Evolutionary conservation across 2,797 vertebrate species (phyloP).

Genomic region (Microcaecilia unicolor): DNA sequence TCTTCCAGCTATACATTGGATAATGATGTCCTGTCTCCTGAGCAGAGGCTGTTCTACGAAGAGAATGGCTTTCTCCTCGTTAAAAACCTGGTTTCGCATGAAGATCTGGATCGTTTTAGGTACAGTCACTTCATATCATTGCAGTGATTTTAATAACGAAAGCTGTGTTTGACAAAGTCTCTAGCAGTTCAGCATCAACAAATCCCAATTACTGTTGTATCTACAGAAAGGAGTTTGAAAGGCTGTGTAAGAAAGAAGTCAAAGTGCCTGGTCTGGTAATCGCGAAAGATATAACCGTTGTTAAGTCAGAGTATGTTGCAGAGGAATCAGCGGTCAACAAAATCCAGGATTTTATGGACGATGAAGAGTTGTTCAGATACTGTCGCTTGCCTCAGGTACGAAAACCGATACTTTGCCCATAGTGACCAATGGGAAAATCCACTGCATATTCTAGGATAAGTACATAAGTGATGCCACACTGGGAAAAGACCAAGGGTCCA

Average conservation of each 20-base stretch:
- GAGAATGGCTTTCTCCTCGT: slow-evolving; percentile 80
- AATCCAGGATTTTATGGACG: slow-evolving; percentile 77
- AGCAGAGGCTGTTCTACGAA: slow-evolving; percentile 77
- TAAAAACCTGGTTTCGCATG: slow-evolving; percentile 68
- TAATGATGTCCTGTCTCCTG: slow-evolving; percentile 56
- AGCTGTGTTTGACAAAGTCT: too few species aligned
- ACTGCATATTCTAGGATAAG: too few species aligned
- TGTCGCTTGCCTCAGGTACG: slow-evolving; percentile 78
- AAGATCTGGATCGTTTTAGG: slow-evolving; percentile 76
- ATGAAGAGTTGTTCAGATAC: slow-evolving; percentile 77
- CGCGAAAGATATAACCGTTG: slow-evolving; percentile 68
- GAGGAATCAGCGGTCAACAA: slow-evolving; percentile 67
- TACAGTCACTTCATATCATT: too few species aligned
- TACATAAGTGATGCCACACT: too few species aligned
- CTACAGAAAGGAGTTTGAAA: slow-evolving; percentile 66
- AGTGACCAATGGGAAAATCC: too few species aligned
- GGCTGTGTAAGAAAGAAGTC: slow-evolving; percentile 66
- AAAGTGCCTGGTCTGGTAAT: slow-evolving; percentile 44
- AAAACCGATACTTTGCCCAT: too few species aligned
- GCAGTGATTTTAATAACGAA: too few species aligned
- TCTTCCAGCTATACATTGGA: slow-evolving; percentile 65
- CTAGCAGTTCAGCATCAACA: too few species aligned
- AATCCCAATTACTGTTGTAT: too few species aligned
- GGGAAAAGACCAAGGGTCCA: too few species aligned
- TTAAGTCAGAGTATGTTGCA: slow-evolving; percentile 48